Evolutionary conservation across 2,888 invertebrate genomes (phyloP).

Genomic region (Priocnemis perturbator): DNA sequence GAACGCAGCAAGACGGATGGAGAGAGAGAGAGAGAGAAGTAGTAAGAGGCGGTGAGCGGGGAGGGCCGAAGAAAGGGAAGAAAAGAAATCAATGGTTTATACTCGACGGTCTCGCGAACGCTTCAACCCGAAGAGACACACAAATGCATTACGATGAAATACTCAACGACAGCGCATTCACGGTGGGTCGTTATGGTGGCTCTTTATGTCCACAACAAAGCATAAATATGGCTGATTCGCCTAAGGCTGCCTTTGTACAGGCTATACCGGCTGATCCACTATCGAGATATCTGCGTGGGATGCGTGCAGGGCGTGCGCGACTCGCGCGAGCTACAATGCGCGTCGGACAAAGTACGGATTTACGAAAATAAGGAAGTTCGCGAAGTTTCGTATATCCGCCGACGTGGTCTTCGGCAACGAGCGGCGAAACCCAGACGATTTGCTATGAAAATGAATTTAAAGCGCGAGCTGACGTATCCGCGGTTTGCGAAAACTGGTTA

Average conservation of each 20-base stretch:
- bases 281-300: constrained; percentile 68
- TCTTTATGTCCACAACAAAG: constrained; percentile 71
- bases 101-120: constrained; percentile 49
- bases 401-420: too few species aligned
- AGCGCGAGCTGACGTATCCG: too few species aligned
- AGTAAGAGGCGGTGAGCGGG: constrained; percentile 10
- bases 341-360: constrained; percentile 45
- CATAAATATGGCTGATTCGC: constrained; percentile 70
- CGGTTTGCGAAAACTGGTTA: too few species aligned
- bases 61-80: too few species aligned
- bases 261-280: constrained; percentile 64
- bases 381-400: too few species aligned
- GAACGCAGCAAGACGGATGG: neutral
- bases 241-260: constrained; percentile 66
- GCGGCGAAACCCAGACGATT: too few species aligned
- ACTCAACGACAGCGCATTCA: constrained; percentile 64
- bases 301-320: constrained; percentile 35
- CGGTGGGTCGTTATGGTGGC: constrained; percentile 61
- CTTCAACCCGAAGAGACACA: constrained; percentile 46
- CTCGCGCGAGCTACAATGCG: constrained; percentile 32
- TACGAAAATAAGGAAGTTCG: constrained; percentile 48
- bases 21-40: constrained; percentile 32
- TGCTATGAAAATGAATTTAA: too few species aligned
- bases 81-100: constrained; percentile 48
- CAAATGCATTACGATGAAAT: constrained; percentile 67